Percentiles rank a stretch among this genome's conserved stretches.
phyloP scores from a whole-genome alignment of 2,113 vertebrate species.

The Loxodonta africana region DNA sequence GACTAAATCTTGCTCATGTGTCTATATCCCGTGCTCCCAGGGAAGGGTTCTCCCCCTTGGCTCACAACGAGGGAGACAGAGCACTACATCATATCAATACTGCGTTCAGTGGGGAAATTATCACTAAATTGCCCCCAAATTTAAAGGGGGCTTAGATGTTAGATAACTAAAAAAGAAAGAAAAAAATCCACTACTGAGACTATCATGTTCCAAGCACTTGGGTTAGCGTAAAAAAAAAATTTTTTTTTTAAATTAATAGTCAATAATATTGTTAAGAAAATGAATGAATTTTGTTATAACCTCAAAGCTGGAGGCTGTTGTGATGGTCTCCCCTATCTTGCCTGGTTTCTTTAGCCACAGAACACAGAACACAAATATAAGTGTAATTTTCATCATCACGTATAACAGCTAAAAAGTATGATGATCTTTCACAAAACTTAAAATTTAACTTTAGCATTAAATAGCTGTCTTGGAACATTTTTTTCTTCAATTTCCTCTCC shows the following conservation, averaged over 20 bases:
- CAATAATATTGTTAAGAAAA: not conserved
- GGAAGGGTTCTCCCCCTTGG: not conserved
- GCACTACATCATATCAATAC: not conserved
- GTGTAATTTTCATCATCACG: not conserved
- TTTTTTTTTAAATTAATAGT: not conserved
- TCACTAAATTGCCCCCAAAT: not conserved
- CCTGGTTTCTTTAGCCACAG: not conserved
- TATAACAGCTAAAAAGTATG: not conserved
- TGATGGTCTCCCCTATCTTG: not conserved
- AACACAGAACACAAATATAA: constrained; percentile 2
- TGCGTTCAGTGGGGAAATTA: not conserved
- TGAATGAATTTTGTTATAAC: not conserved
- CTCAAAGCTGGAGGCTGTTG: not conserved
- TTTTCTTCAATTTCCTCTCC: not conserved
- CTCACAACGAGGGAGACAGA: not conserved
- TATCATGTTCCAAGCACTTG: not conserved
- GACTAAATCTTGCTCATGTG: not conserved
- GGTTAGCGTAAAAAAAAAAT: not conserved
- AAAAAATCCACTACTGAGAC: not conserved
- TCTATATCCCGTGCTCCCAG: not conserved
- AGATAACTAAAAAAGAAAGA: not conserved
- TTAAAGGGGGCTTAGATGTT: not conserved
- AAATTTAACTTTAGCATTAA: constrained; percentile 23
- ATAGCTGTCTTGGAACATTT: constrained; percentile 10
- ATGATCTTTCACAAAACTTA: constrained; percentile 41